Percentiles rank a stretch among this genome's conserved stretches.
These are phyloP conservation scores for Dendronephthya gigantea DNA, from an alignment of 64 coral and sea anemone species.

Conservation along the genomic window DNA sequence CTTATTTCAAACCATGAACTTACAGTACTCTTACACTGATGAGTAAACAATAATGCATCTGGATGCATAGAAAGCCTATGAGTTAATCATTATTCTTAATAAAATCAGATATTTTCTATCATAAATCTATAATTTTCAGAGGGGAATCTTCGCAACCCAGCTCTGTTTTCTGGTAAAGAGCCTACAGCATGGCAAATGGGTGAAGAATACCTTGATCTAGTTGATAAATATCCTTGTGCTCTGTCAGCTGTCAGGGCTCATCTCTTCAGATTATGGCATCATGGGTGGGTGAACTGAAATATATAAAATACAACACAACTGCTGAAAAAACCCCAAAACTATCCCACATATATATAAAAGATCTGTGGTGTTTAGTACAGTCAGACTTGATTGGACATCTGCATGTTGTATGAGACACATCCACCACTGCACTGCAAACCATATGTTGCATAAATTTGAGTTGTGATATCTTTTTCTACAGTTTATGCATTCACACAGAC, in stretches of 20 bases:
- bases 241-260: constrained; percentile 78
- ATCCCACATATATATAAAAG: too few species aligned
- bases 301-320: too few species aligned
- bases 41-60: too few species aligned
- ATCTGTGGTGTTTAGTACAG: too few species aligned
- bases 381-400: too few species aligned
- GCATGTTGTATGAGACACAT: too few species aligned
- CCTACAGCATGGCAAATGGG: constrained; percentile 80
- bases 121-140: constrained; percentile 45
- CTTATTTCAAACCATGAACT: too few species aligned
- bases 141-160: constrained; percentile 80
- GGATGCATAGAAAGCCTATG: neutral
- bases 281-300: constrained; percentile 42
- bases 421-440: too few species aligned
- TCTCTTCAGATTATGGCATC: constrained; percentile 73
- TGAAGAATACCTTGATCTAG: constrained; percentile 67
- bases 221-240: constrained; percentile 57
- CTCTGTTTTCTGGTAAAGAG: constrained; percentile 72
- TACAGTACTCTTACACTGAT: too few species aligned
- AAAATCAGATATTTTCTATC: too few species aligned
- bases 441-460: neutral
- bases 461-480: neutral
- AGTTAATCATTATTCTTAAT: too few species aligned
- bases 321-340: too few species aligned
- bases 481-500: constrained; percentile 5